Conservation (phyloP, 2,888 invertebrate genomes). For the Branchellion lobata region DNA sequence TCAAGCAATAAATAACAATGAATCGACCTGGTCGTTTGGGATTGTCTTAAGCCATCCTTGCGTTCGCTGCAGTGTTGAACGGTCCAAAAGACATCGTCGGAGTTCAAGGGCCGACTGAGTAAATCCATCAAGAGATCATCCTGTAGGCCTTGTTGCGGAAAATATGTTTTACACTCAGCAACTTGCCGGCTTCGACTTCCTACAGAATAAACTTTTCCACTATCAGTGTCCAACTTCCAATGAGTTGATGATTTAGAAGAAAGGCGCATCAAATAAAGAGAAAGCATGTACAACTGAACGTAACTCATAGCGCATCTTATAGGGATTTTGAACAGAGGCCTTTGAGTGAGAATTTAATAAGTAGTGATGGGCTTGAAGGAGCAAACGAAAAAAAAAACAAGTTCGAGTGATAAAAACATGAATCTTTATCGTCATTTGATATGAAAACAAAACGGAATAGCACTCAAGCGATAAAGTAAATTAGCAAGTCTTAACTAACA, state of each 20-base stretch:
- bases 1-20: too few species aligned
- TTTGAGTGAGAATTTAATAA: background rate
- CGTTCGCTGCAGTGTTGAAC: conserved; percentile 43
- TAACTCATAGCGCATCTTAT: conserved; percentile 17
- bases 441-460: too few species aligned
- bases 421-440: too few species aligned
- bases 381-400: background rate
- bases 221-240: conserved; percentile 78
- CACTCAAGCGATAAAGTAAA: too few species aligned
- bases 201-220: conserved; percentile 66
- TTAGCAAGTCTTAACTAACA: background rate
- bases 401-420: background rate
- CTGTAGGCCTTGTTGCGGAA: background rate
- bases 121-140: conserved; percentile 52
- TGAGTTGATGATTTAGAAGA: conserved; percentile 68
- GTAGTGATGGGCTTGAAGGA: background rate
- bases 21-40: background rate
- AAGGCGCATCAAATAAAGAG: conserved; percentile 21
- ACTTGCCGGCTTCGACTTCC: too few species aligned
- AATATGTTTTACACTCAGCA: conserved; percentile 39
- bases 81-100: conserved; percentile 54
- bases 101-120: conserved; percentile 55
- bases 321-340: background rate
- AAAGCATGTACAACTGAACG: conserved; percentile 22
- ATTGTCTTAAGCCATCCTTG: too few species aligned